Conservation (phyloP, 64 coral and sea anemone genomes). For the Cladopsammia gracilis region DNA sequence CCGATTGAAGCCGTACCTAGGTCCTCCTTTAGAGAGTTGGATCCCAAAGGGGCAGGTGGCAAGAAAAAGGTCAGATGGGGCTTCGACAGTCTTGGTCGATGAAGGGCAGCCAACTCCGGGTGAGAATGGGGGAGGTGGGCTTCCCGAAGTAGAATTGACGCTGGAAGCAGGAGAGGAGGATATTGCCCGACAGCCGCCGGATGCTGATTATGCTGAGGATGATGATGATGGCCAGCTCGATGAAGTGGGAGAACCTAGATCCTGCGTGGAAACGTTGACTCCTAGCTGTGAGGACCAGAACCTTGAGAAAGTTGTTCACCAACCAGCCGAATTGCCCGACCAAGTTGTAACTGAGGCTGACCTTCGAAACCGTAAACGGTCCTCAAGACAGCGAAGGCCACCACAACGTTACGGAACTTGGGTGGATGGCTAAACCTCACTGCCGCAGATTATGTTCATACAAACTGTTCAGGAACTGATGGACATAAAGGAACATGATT, state of each 20-base stretch:
- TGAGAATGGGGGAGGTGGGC: neutral
- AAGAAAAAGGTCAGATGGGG: conserved; percentile 22
- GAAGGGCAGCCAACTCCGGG: neutral
- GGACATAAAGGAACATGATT: neutral
- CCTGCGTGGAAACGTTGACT: neutral
- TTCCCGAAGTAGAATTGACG: neutral
- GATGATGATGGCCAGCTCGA: neutral
- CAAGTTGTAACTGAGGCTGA: neutral
- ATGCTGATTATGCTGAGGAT: neutral
- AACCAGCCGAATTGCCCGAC: neutral
- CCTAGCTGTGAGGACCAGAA: neutral
- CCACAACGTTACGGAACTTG: neutral
- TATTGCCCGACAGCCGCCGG: neutral
- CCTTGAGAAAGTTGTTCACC: no score
- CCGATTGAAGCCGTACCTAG: conserved; percentile 7
- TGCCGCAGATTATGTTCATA: neutral
- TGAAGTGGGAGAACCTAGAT: neutral
- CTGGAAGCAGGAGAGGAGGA: neutral
- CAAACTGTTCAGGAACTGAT: neutral
- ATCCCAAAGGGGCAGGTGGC: neutral
- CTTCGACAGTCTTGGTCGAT: neutral
- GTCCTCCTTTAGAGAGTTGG: neutral
- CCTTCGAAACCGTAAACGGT: neutral
- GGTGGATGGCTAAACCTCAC: neutral
- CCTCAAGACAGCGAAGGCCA: conserved; percentile 7